These are phyloP conservation scores for Anagrus nilaparvatae DNA, from an alignment of 1,140 invertebrate genomes.

Conservation along the genomic window DNA sequence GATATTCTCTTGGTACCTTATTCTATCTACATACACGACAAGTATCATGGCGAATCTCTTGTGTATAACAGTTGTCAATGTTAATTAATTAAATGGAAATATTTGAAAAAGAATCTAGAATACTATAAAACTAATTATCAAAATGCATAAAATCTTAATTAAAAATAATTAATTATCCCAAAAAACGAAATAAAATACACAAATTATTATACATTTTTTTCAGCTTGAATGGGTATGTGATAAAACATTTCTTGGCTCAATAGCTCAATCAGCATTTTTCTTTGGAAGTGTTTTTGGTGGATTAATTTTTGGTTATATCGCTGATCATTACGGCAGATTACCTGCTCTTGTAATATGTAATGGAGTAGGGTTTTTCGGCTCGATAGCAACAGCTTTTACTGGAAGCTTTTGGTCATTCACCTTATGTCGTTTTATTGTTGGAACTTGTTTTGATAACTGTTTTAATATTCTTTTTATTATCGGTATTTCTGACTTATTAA, in stretches of 20 bases:
- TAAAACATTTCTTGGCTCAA: slow-evolving; percentile 56
- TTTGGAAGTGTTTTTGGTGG: slow-evolving; percentile 43
- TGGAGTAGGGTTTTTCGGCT: slow-evolving; percentile 64
- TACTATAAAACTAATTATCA: too few species aligned
- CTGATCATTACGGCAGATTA: slow-evolving; percentile 44
- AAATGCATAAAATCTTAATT: too few species aligned
- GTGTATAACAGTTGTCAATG: too few species aligned
- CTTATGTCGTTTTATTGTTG: slow-evolving; percentile 68
- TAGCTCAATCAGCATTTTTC: slow-evolving; percentile 62
- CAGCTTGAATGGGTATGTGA: slow-evolving; percentile 79
- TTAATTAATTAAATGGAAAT: too few species aligned
- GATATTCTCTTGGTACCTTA: too few species aligned
- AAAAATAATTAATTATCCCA: too few species aligned
- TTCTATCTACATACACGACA: too few species aligned
- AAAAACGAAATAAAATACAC: too few species aligned
- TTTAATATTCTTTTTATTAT: slow-evolving; percentile 89
- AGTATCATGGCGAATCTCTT: too few species aligned
- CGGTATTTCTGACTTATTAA: too few species aligned
- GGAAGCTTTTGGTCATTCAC: slow-evolving; percentile 65
- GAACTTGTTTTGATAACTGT: slow-evolving; percentile 79
- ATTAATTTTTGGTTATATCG: slow-evolving; percentile 43
- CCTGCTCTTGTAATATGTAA: slow-evolving; percentile 56
- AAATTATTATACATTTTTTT: too few species aligned
- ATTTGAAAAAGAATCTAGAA: too few species aligned
- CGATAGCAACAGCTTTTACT: slow-evolving; percentile 64